A percentile compares a stretch with the other conserved stretches of the same genome.
Evolutionary conservation across 2,888 invertebrate genomes (phyloP).

Genomic region (Eristalinus aeneus): DNA sequence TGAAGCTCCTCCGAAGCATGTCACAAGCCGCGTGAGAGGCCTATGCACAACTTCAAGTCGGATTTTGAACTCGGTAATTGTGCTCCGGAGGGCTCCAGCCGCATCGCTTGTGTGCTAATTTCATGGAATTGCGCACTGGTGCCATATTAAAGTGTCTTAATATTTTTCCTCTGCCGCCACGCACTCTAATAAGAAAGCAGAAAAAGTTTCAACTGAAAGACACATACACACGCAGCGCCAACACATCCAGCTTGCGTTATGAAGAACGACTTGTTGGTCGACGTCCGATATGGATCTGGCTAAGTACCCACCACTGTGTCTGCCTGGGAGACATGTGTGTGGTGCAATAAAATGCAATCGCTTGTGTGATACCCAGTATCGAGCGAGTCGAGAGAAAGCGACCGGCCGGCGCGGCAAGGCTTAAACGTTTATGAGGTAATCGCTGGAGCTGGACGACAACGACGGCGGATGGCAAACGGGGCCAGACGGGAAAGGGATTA

Average conservation of each 20-base stretch:
- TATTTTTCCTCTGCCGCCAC: conserved; percentile 47
- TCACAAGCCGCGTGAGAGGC: conserved; percentile 24
- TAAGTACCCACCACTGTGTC: conserved; percentile 30
- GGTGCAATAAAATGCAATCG: conserved; percentile 52
- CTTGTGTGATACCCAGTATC: conserved; percentile 1
- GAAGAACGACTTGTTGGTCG: conserved; percentile 39
- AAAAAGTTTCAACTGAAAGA: neutral
- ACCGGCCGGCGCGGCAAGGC: neutral
- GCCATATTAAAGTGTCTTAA: conserved; percentile 67
- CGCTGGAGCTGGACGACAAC: conserved; percentile 30
- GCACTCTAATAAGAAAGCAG: conserved; percentile 26
- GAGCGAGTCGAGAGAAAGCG: conserved; percentile 3
- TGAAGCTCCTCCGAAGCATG: conserved; percentile 63
- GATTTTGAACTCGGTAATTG: conserved; percentile 67
- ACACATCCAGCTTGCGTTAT: neutral
- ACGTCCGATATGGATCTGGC: conserved; percentile 59
- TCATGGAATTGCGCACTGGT: conserved; percentile 65
- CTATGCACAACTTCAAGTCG: conserved; percentile 40
- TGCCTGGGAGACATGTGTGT: conserved; percentile 3
- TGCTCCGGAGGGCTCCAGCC: conserved; percentile 58
- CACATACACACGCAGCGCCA: neutral
- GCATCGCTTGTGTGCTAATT: conserved; percentile 57
- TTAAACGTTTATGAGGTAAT: conserved; percentile 51
- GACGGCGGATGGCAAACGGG: conserved; percentile 51
- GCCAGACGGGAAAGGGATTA: conserved; percentile 43